Percentiles rank a stretch among this genome's conserved stretches.
Evolutionary conservation across 2,888 invertebrate species (phyloP).

Genomic region (Tenthredo notha): DNA sequence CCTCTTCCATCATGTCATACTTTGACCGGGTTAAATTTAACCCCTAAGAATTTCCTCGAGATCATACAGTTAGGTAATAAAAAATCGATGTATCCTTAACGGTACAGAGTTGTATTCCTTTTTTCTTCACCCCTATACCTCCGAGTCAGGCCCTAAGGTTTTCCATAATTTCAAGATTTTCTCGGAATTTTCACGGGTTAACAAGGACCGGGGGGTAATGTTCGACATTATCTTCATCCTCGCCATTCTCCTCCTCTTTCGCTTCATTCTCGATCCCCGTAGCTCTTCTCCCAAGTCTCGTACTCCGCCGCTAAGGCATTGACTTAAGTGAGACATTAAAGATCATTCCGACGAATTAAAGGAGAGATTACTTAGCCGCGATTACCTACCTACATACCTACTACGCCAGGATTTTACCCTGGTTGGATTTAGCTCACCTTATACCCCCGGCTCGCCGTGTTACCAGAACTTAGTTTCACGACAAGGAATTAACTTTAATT

Average conservation of each 20-base stretch:
- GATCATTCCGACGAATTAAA: slow-evolving; percentile 55
- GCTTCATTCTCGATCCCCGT: background rate
- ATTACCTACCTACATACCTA: slow-evolving; percentile 35
- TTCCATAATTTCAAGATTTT: slow-evolving; percentile 48
- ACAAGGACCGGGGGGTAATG: slow-evolving; percentile 25
- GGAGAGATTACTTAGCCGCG: slow-evolving; percentile 55
- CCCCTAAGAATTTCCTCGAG: background rate
- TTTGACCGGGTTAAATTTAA: background rate
- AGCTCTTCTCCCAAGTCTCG: background rate
- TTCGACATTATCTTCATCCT: slow-evolving; percentile 45
- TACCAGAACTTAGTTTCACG: slow-evolving; percentile 37
- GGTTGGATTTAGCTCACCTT: slow-evolving; percentile 5
- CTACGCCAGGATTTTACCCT: slow-evolving; percentile 31
- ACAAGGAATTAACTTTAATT: slow-evolving; percentile 45
- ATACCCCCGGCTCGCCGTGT: background rate
- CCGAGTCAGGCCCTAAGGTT: background rate
- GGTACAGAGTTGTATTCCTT: background rate
- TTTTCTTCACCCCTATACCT: too few species aligned
- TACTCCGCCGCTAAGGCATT: slow-evolving; percentile 25
- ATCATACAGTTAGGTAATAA: background rate
- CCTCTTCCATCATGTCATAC: slow-evolving; percentile 16
- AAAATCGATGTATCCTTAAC: background rate
- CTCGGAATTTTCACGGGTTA: slow-evolving; percentile 47
- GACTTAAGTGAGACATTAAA: slow-evolving; percentile 54
- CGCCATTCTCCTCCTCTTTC: background rate